These are phyloP conservation scores for Takifugu rubripes DNA, from an alignment of 2,797 vertebrate genomes.

Conservation along the genomic window DNA sequence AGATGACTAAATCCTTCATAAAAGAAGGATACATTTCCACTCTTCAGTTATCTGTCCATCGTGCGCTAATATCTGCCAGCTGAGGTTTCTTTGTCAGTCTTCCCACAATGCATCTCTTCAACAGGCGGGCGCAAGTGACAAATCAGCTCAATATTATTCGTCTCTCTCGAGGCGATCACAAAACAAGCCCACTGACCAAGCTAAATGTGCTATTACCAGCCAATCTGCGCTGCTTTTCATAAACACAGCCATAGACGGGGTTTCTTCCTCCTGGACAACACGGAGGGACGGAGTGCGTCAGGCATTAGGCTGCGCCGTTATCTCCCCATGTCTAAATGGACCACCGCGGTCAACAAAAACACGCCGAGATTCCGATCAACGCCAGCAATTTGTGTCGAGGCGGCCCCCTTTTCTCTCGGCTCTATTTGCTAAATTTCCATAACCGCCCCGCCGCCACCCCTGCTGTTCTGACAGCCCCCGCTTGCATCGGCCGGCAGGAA, in stretches of 20 bases:
- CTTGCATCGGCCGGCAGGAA: constrained; percentile 55
- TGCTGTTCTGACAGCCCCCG: constrained; percentile 21
- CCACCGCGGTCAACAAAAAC: constrained; percentile 54
- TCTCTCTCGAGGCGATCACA: constrained; percentile 39
- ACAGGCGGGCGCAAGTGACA: constrained; percentile 15
- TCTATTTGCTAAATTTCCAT: constrained; percentile 60
- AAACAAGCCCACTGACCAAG: constrained; percentile 51
- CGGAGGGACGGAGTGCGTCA: constrained; percentile 23
- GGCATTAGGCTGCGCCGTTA: constrained; percentile 48
- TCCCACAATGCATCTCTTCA: constrained; percentile 28
- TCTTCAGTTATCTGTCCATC: background rate
- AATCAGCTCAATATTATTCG: constrained; percentile 36
- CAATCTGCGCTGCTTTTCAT: constrained; percentile 43
- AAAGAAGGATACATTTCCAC: background rate
- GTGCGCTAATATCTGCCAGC: background rate
- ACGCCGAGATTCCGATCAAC: constrained; percentile 56
- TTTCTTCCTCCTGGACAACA: constrained; percentile 12
- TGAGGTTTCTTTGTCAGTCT: constrained; percentile 31
- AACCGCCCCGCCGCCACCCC: constrained; percentile 12
- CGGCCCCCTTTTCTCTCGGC: constrained; percentile 37
- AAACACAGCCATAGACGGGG: constrained; percentile 21
- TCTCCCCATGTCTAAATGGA: constrained; percentile 57
- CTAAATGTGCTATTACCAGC: constrained; percentile 38
- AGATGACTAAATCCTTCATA: too few species aligned
- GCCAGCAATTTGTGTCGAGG: constrained; percentile 58